Evolutionary conservation across 2,113 vertebrate species (phyloP).

Genomic region (Phasianus colchicus): DNA sequence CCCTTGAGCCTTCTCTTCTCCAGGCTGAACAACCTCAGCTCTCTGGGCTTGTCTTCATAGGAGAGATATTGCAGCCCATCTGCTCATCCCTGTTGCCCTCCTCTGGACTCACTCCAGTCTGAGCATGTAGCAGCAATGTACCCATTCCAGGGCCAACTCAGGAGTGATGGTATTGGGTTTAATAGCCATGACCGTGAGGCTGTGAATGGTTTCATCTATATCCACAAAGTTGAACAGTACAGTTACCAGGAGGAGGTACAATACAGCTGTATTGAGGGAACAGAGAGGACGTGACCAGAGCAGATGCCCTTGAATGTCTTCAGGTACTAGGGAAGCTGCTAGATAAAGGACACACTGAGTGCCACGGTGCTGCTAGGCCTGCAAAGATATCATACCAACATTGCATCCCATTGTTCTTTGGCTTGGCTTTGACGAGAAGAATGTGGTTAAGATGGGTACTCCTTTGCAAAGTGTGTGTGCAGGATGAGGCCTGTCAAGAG

Average conservation of each 20-base stretch:
- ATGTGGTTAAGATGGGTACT: background rate
- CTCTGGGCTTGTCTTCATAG: background rate
- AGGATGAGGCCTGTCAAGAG: slow-evolving; percentile 2
- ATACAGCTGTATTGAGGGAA: background rate
- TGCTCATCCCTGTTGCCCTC: background rate
- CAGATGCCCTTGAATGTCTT: background rate
- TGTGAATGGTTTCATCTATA: rapidly evolving
- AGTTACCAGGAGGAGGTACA: background rate
- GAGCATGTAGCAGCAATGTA: background rate
- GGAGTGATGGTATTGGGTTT: background rate
- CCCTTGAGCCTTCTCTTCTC: background rate
- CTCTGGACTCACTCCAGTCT: background rate
- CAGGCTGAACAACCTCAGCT: background rate
- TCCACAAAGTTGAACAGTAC: background rate
- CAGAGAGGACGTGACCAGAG: background rate
- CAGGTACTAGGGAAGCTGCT: background rate
- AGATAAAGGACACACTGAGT: background rate
- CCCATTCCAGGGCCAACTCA: background rate
- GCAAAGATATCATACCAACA: background rate
- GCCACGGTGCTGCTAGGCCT: background rate
- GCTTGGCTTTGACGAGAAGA: background rate
- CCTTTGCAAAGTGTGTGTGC: background rate
- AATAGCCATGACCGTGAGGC: background rate
- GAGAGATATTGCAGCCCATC: background rate
- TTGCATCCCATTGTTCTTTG: background rate